Percentiles rank a stretch among this genome's conserved stretches.
These are phyloP conservation scores for Chinchilla lanigera DNA, from an alignment of 2,113 vertebrate species.

Conservation along the genomic window DNA sequence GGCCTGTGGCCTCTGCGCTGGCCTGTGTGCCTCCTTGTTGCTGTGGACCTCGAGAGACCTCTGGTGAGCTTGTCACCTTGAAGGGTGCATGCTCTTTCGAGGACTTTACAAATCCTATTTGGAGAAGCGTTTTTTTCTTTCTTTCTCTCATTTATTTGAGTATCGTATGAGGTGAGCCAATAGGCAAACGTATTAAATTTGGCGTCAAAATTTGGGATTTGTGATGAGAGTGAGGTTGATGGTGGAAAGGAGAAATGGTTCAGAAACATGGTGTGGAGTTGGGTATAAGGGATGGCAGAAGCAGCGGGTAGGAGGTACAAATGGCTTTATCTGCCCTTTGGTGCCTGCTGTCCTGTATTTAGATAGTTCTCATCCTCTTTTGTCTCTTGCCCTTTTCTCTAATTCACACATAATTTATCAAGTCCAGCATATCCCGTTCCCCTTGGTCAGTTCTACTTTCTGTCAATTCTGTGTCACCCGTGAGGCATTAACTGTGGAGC, in stretches of 20 bases:
- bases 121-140: neutral
- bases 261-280: neutral
- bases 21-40: neutral
- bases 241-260: neutral
- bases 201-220: neutral
- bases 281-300: neutral
- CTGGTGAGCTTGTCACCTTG: constrained; percentile 11
- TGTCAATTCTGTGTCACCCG: neutral
- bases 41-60: neutral
- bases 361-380: neutral
- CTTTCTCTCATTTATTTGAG: neutral
- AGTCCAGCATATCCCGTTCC: neutral
- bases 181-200: neutral
- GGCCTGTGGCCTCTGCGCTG: neutral
- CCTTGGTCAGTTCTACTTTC: neutral
- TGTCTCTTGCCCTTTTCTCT: neutral
- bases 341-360: neutral
- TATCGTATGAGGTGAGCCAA: neutral
- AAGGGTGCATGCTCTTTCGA: neutral
- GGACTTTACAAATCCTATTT: constrained; percentile 22
- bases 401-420: neutral
- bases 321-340: neutral
- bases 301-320: accelerated
- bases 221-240: neutral
- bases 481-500: neutral